These are phyloP conservation scores for Lamellibrachia luymesi DNA, from an alignment of 1,140 invertebrate genomes.

Conservation along the genomic window DNA sequence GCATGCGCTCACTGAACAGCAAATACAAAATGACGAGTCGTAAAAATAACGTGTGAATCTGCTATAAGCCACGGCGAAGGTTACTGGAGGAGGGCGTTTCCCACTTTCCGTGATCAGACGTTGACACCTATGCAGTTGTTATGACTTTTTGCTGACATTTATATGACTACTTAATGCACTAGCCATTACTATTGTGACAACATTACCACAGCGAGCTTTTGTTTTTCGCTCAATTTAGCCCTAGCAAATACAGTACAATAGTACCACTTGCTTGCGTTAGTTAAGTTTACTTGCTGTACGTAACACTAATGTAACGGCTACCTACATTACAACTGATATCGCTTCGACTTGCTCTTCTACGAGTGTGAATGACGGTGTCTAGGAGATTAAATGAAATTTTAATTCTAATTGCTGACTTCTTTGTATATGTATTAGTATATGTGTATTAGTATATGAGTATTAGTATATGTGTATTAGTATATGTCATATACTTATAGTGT, in stretches of 20 bases:
- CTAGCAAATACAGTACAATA: neutral
- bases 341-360: neutral
- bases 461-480: neutral
- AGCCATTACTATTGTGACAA: neutral
- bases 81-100: neutral
- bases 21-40: neutral
- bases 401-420: neutral
- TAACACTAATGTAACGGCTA: neutral
- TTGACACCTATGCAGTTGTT: neutral
- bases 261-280: neutral
- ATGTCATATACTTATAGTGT: neutral
- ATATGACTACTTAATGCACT: neutral
- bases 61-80: neutral
- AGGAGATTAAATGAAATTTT: neutral
- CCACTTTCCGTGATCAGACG: neutral
- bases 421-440: neutral
- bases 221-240: neutral
- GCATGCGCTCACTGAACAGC: neutral
- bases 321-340: neutral
- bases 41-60: neutral
- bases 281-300: neutral
- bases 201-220: neutral
- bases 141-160: neutral
- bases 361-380: neutral
- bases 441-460: too few relatives aligned